A percentile compares a stretch with the other conserved stretches of the same genome.
These are phyloP conservation scores for Poeciliopsis presidionis DNA, from an alignment of 2,797 vertebrate species.

Conservation along the genomic window DNA sequence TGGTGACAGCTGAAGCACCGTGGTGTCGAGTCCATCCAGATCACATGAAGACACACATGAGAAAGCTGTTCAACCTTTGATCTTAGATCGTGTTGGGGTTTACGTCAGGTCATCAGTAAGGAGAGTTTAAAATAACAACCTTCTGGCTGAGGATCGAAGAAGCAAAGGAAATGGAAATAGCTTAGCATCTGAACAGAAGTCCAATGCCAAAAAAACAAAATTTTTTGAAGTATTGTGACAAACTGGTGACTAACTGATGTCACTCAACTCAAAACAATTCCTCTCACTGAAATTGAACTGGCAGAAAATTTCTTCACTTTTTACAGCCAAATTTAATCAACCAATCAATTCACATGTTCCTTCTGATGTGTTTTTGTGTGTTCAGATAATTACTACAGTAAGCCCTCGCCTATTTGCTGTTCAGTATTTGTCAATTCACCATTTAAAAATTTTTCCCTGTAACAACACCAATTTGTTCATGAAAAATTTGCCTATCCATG, in stretches of 20 bases:
- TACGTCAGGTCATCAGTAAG: slow-evolving; percentile 43
- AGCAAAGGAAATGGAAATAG: slow-evolving; percentile 33
- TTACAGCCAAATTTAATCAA: slow-evolving; percentile 6
- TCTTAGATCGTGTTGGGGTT: slow-evolving; percentile 23
- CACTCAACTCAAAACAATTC: slow-evolving; percentile 4
- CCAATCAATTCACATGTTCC: background rate
- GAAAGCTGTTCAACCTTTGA: slow-evolving; percentile 23
- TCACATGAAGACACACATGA: slow-evolving; percentile 33
- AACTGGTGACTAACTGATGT: slow-evolving; percentile 20
- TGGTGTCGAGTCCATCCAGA: slow-evolving; percentile 52
- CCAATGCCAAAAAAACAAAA: slow-evolving; percentile 53
- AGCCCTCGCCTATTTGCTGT: background rate
- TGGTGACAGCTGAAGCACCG: slow-evolving; percentile 71
- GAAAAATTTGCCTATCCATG: too few species aligned
- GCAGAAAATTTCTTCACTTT: slow-evolving; percentile 1
- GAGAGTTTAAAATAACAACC: slow-evolving; percentile 58
- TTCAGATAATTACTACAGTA: background rate
- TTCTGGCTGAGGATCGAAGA: slow-evolving; percentile 50
- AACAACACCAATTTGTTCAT: too few species aligned
- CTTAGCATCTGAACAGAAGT: slow-evolving; percentile 25
- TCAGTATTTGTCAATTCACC: background rate
- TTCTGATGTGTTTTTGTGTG: background rate
- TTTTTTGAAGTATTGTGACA: slow-evolving; percentile 32
- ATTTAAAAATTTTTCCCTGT: background rate
- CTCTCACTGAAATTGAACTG: slow-evolving; percentile 8